phyloP scores from a whole-genome alignment of 2,113 vertebrate species.

The Oxyura jamaicensis region DNA sequence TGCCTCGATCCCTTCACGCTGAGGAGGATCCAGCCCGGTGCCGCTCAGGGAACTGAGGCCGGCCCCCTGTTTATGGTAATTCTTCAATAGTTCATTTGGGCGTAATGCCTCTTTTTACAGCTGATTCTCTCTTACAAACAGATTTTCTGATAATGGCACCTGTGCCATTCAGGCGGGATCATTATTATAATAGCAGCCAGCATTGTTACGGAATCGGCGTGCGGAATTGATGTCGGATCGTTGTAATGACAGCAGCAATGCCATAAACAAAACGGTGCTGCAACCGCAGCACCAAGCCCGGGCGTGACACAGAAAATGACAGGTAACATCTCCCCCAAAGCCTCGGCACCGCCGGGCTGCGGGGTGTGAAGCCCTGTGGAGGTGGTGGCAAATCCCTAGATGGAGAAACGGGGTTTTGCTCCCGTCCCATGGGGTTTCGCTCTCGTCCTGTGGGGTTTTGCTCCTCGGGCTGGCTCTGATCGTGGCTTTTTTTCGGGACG shows the following conservation, averaged over 20 bases:
- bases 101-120: conserved; percentile 48
- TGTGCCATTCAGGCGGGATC: conserved; percentile 40
- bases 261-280: conserved; percentile 27
- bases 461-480: background rate
- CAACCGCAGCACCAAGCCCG: background rate
- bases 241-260: conserved; percentile 1
- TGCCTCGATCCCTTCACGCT: background rate
- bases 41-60: background rate
- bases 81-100: conserved; percentile 52
- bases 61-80: conserved; percentile 42
- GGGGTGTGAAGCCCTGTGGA: background rate
- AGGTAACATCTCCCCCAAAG: background rate
- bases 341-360: background rate
- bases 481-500: rapidly evolving
- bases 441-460: background rate
- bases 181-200: conserved; percentile 56
- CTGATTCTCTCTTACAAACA: conserved; percentile 50
- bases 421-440: background rate
- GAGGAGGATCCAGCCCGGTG: background rate
- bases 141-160: conserved; percentile 61
- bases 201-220: background rate
- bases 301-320: background rate
- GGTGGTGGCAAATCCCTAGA: too few relatives aligned
- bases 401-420: background rate
- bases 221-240: conserved; percentile 32